Evolutionary conservation across 2,888 invertebrate species (phyloP).

Genomic region (Acleris holmiana): DNA sequence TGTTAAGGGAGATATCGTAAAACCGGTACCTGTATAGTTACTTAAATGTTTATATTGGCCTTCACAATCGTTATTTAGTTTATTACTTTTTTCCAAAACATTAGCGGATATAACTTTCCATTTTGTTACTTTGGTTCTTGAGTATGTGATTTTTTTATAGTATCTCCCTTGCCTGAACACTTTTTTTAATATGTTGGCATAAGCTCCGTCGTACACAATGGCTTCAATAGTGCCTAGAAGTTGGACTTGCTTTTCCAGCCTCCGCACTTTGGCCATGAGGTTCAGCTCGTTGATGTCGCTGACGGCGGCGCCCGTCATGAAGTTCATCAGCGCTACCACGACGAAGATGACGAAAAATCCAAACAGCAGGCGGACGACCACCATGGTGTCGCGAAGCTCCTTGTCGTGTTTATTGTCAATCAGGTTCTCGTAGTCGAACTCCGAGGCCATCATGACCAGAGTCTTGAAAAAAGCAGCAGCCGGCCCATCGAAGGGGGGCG

Average conservation of each 20-base stretch:
- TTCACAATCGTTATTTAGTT: no score
- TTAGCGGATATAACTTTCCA: no score
- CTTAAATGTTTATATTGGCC: no score
- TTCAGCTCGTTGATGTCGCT: constrained; percentile 63
- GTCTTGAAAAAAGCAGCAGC: constrained; percentile 9
- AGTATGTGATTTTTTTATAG: background rate
- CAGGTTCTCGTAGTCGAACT: constrained; percentile 11
- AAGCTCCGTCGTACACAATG: background rate
- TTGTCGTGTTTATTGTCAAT: background rate
- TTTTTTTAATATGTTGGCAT: background rate
- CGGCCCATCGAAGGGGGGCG: constrained; percentile 5
- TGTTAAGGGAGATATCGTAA: no score
- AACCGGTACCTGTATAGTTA: no score
- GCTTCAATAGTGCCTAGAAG: constrained; percentile 53
- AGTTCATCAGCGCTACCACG: constrained; percentile 65
- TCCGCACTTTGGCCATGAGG: constrained; percentile 58
- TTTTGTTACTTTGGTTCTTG: no score
- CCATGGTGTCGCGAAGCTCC: background rate
- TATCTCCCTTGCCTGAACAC: background rate
- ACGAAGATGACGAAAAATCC: constrained; percentile 59
- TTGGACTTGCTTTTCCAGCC: constrained; percentile 63
- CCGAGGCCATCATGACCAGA: constrained; percentile 22
- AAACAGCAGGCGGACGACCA: constrained; percentile 44
- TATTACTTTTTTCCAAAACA: no score
- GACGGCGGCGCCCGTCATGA: constrained; percentile 66